These are phyloP conservation scores for Heliocidaris tuberculata DNA, from an alignment of 35 echinoderm and acorn worm genomes.

Conservation along the genomic window DNA sequence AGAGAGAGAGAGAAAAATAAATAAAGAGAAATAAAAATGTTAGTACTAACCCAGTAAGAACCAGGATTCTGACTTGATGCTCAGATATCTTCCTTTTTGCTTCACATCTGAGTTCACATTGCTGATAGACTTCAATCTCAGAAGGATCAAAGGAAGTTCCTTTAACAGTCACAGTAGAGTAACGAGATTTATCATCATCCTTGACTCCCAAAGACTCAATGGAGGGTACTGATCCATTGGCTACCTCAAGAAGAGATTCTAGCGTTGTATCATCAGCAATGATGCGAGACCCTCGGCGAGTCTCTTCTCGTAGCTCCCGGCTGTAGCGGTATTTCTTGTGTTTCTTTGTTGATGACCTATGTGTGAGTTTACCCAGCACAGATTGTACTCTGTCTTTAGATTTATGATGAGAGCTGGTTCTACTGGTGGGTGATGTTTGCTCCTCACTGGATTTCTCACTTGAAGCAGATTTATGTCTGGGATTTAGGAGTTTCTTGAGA, in stretches of 20 bases:
- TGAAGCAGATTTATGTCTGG: constrained; percentile 52
- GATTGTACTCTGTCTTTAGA: constrained; percentile 62
- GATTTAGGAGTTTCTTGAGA: constrained; percentile 58
- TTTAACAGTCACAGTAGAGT: not conserved
- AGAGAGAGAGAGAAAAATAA: not conserved
- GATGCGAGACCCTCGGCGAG: constrained; percentile 57
- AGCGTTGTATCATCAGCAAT: constrained; percentile 17
- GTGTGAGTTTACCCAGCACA: constrained; percentile 76
- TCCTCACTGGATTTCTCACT: constrained; percentile 69
- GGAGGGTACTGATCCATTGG: not conserved
- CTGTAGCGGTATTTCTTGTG: constrained; percentile 87
- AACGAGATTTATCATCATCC: not conserved
- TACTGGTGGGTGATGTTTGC: constrained; percentile 38
- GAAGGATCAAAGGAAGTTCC: constrained; percentile 52
- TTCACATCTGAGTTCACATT: constrained; percentile 62
- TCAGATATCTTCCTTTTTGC: constrained; percentile 86
- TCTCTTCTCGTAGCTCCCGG: constrained; percentile 73
- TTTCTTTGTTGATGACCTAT: constrained; percentile 49
- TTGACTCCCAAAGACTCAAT: not conserved
- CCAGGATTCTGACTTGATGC: constrained; percentile 82
- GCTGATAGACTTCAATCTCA: constrained; percentile 65
- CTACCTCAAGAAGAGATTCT: not conserved
- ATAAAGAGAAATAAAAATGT: not conserved
- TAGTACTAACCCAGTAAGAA: constrained; percentile 80
- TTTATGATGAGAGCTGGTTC: constrained; percentile 34